A percentile compares a stretch with the other conserved stretches of the same genome.
Evolutionary conservation across 2,888 invertebrate genomes (phyloP).

Genomic region (Pheosia gnoma): DNA sequence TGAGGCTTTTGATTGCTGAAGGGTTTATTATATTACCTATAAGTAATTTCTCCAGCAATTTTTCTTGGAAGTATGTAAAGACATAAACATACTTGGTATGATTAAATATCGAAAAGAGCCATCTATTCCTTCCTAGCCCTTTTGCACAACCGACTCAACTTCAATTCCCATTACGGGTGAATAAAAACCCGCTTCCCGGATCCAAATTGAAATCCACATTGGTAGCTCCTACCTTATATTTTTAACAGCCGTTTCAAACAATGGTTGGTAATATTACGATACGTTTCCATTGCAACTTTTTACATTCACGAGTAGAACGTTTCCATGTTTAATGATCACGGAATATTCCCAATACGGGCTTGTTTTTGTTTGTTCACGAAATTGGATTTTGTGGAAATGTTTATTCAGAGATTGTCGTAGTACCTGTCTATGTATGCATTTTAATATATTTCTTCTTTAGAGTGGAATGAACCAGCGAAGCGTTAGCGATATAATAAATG

Average conservation of each 20-base stretch:
- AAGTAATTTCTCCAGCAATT: too few relatives aligned
- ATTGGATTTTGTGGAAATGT: background rate
- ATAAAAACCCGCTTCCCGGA: constrained; percentile 1
- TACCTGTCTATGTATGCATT: too few relatives aligned
- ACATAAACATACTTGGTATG: background rate
- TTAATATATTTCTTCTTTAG: too few relatives aligned
- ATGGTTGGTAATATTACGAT: constrained; percentile 6
- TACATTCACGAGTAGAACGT: constrained; percentile 6
- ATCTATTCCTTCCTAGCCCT: background rate
- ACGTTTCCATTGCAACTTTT: constrained; percentile 22
- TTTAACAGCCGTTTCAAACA: constrained; percentile 8
- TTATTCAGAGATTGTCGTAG: background rate
- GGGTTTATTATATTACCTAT: too few relatives aligned
- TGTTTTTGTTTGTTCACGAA: background rate
- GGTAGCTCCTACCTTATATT: background rate
- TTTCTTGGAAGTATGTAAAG: too few relatives aligned
- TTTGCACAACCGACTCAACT: background rate
- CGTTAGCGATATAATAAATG: too few relatives aligned
- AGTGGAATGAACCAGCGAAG: too few relatives aligned
- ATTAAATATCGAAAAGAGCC: background rate
- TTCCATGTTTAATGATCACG: constrained; percentile 3
- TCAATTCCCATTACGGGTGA: background rate
- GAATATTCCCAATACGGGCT: background rate
- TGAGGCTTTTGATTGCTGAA: too few relatives aligned
- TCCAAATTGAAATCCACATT: background rate